Evolutionary conservation across 2,888 invertebrate species (phyloP), one percentile per base, ranked within the genome.

Genomic region (Aphidoletes aphidimyza): DNA sequence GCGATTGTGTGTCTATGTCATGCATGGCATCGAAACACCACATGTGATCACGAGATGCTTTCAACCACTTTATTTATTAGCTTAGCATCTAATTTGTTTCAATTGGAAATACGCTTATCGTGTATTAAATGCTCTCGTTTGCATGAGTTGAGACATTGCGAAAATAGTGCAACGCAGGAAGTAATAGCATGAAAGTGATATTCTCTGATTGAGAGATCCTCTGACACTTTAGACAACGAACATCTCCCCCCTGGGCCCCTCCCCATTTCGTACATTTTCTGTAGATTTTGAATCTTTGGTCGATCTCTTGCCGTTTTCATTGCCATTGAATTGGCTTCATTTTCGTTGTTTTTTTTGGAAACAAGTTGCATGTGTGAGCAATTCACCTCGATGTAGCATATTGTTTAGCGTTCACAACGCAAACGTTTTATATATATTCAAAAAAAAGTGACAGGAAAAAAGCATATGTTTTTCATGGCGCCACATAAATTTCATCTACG

Each of bases 391-490:
- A n/a, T n/a, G n/a, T n/a, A 81, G 81, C 81, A 81, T 81, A 81
- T 81, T 81, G 81, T 81, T 81, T 14, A 17, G 22, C 17, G 17
- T 34, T 54, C 54, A 36, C 14, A 11, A 47, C 26, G 37, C 37
- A 3, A 2, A 81, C 81, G 37, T 81, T 81, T n/a, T n/a, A n/a
- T n/a, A 19, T 81, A 22, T 81, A 81, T 81, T 81, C 81, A 81
- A 47, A 47, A 47, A 37, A 37, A 81, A 37, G 81, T 81, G 81
- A 81, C 5, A 36, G 81, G 22, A 81, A 26, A 83, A 83, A 83
- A 83, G 83, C 83, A 83, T 42, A 83, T 42, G 39, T 83, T 83
- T 83, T 42, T 42, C 42, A 42, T 83, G 83, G 83, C 83, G 83
- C 83, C 83, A 83, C 42, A 83, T 42, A 83, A 83, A 83, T 83